Percentiles rank a stretch among this genome's conserved stretches.
Conservation (phyloP, 2,888 invertebrate genomes). For the Phorcus lineatus region DNA sequence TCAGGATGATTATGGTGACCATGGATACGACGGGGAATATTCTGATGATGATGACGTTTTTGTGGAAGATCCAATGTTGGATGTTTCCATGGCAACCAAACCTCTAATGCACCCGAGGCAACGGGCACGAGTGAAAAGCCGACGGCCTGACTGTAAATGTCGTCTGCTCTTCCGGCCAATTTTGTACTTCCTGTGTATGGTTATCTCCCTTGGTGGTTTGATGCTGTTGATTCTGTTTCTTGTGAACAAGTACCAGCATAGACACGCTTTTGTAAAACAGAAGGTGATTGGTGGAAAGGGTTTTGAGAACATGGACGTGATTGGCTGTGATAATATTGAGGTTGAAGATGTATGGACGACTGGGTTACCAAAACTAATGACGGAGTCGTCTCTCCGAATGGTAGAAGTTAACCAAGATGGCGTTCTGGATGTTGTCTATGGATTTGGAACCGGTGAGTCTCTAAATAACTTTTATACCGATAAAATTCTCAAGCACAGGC, state of each 20-base stretch:
- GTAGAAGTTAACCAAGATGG: conserved; percentile 85
- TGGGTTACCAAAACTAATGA: conserved; percentile 83
- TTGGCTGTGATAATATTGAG: conserved; percentile 81
- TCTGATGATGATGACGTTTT: conserved; percentile 67
- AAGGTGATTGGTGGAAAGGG: not conserved
- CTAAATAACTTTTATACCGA: too few relatives aligned
- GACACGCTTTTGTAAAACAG: conserved; percentile 6
- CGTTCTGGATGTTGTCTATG: conserved; percentile 84
- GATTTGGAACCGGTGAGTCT: conserved; percentile 84
- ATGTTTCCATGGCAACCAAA: conserved; percentile 56
- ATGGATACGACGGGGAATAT: conserved; percentile 52
- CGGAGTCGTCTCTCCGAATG: conserved; percentile 84
- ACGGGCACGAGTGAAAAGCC: conserved; percentile 56
- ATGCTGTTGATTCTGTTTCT: conserved; percentile 63
- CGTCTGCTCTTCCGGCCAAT: conserved; percentile 59
- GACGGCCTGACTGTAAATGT: conserved; percentile 54
- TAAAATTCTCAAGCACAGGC: too few relatives aligned
- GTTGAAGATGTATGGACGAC: conserved; percentile 82
- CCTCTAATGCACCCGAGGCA: conserved; percentile 66
- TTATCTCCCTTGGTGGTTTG: conserved; percentile 55
- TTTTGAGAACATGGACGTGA: conserved; percentile 66
- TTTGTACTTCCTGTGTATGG: conserved; percentile 57
- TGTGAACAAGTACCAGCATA: conserved; percentile 52
- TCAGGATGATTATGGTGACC: conserved; percentile 49
- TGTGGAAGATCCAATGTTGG: conserved; percentile 57